Percentiles rank a stretch among this genome's conserved stretches.
Evolutionary conservation across 1,140 invertebrate species (phyloP).

Genomic region (Drosophila neocordata): DNA sequence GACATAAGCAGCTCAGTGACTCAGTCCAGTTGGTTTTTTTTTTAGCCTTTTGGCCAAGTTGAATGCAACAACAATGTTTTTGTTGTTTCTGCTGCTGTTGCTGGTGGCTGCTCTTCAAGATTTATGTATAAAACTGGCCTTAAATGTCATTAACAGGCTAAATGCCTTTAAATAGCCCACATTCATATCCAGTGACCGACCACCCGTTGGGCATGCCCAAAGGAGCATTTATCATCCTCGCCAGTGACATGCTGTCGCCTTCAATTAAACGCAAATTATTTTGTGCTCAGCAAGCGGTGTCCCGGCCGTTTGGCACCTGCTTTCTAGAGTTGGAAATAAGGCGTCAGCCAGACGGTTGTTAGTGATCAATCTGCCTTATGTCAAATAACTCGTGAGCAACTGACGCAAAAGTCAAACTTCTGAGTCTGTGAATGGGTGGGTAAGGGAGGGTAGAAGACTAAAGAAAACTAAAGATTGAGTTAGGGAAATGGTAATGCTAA

Average conservation of each 20-base stretch:
- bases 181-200: slow-evolving; percentile 46
- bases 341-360: slow-evolving; percentile 38
- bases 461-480: not conserved
- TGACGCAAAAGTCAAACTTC: slow-evolving; percentile 14
- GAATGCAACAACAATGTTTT: slow-evolving; percentile 57
- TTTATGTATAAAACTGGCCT: slow-evolving; percentile 51
- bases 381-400: slow-evolving; percentile 31
- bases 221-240: slow-evolving; percentile 68
- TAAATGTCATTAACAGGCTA: slow-evolving; percentile 69
- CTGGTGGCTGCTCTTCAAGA: not conserved
- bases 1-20: slow-evolving; percentile 55
- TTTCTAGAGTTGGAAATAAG: slow-evolving; percentile 13
- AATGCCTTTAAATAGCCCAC: slow-evolving; percentile 76
- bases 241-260: slow-evolving; percentile 66
- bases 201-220: slow-evolving; percentile 45
- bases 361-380: slow-evolving; percentile 77
- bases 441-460: not conserved
- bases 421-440: not conserved
- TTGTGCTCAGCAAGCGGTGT: slow-evolving; percentile 52
- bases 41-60: slow-evolving; percentile 36
- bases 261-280: slow-evolving; percentile 76
- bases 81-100: slow-evolving; percentile 28
- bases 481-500: not conserved
- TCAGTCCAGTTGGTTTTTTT: slow-evolving; percentile 21
- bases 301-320: slow-evolving; percentile 40